These are phyloP conservation scores for Ornithoptera priamus DNA, from an alignment of 2,888 invertebrate species.

Conservation along the genomic window DNA sequence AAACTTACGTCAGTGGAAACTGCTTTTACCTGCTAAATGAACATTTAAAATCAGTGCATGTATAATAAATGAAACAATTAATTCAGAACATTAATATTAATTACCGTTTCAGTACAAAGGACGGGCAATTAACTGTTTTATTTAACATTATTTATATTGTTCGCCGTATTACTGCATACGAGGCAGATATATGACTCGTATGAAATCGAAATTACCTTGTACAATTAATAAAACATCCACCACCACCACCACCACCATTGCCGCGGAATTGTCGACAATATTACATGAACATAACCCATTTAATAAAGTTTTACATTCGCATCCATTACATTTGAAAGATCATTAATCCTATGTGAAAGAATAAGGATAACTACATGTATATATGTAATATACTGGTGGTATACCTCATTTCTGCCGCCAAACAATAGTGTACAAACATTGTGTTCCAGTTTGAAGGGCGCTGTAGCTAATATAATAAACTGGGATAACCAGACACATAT, in stretches of 20 bases:
- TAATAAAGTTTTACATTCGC: too few relatives aligned
- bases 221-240: not conserved
- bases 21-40: not conserved
- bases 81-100: constrained; percentile 23
- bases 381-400: too few relatives aligned
- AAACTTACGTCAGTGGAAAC: not conserved
- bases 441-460: too few relatives aligned
- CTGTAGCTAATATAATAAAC: too few relatives aligned
- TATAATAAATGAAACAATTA: constrained; percentile 16
- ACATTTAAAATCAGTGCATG: constrained; percentile 6
- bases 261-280: not conserved
- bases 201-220: constrained; percentile 9
- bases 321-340: too few relatives aligned
- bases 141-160: constrained; percentile 13
- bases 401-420: too few relatives aligned
- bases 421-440: too few relatives aligned
- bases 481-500: too few relatives aligned
- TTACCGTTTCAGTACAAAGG: constrained; percentile 21
- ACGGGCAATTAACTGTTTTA: constrained; percentile 16
- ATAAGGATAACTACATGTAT: too few relatives aligned
- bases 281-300: too few relatives aligned
- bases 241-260: not conserved
- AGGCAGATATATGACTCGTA: not conserved
- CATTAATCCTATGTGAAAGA: too few relatives aligned
- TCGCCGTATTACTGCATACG: not conserved